Evolutionary conservation across 2,113 vertebrate genomes (phyloP), one percentile per base, ranked within the genome.

Genomic region (Oxyura jamaicensis): DNA sequence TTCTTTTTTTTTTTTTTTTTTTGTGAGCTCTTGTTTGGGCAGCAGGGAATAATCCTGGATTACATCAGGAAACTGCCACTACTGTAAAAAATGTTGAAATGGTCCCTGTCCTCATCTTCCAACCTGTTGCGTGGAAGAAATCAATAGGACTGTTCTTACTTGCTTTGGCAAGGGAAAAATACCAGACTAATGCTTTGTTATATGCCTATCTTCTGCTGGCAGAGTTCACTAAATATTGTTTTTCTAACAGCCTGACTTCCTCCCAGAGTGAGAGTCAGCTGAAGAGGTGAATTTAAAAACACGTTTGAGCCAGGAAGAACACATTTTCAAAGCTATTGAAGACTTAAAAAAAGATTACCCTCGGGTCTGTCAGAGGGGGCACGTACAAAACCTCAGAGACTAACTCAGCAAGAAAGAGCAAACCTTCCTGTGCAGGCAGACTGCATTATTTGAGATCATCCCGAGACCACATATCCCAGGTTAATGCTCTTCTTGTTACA

Each of bases 11-110:
- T 80, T 50, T 23, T 50, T 50, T 50, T 50, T 89, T 83, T 88
- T 90, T 76, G 68, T 74, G 72, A 83, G 60, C 42, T 83, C 33
- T 75, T 90, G 60, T 90, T 90, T 88, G 83, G 68, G 48, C 83
- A 93, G 80, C 71, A 76, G 90, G 83, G 68, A 94, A 55, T 90
- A 93, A 91, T 93, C 80, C 88, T 81, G 92, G 86, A 90, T 96
- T 95, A 93, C 86, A 93, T 84, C 36, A 80, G 65, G 69, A 93
- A 91, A 84, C 58, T 86, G 77, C 56, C 60, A 42, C 56, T 77
- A 59, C 29, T 14, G 22, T 80, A 83, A 80, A 86, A 96, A 80
- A 69, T 16, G 23, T 73, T 83, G 59, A 91, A 83, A 63, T 6
- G 20, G 36, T 85, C 50, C 56, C 36, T 68, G 23, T 74, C 52